phyloP scores from a whole-genome alignment of 2,888 invertebrate genomes.

The Pycnomerus fuliginosus region DNA sequence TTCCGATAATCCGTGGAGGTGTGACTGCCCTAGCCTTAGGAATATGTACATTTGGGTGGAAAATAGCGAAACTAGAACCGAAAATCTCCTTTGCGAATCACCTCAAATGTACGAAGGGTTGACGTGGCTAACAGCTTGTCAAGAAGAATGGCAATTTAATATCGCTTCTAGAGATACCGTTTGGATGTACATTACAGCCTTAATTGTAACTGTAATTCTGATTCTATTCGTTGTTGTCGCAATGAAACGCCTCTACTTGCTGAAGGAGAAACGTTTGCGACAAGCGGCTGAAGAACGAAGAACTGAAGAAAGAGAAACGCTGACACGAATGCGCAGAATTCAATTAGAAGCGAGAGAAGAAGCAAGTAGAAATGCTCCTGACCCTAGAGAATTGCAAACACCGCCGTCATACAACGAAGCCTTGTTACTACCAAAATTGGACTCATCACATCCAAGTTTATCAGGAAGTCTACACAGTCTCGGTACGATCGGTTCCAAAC shows the following conservation, averaged over 20 bases:
- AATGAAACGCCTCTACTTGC: slow-evolving; percentile 58
- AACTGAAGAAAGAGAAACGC: slow-evolving; percentile 59
- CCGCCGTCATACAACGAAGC: slow-evolving; percentile 80
- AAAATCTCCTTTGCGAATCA: slow-evolving; percentile 63
- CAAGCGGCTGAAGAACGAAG: slow-evolving; percentile 56
- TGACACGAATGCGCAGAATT: slow-evolving; percentile 54
- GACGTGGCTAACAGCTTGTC: slow-evolving; percentile 70
- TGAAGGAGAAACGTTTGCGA: slow-evolving; percentile 53
- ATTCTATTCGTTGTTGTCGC: slow-evolving; percentile 58
- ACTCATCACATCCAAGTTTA: slow-evolving; percentile 58
- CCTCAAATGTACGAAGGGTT: slow-evolving; percentile 63
- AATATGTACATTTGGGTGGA: slow-evolving; percentile 64
- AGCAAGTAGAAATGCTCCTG: slow-evolving; percentile 61
- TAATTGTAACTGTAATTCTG: slow-evolving; percentile 58
- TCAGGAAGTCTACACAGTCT: slow-evolving; percentile 46
- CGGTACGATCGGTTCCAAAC: slow-evolving; percentile 36
- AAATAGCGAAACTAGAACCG: slow-evolving; percentile 55
- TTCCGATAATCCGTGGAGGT: slow-evolving; percentile 75
- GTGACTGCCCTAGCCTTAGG: slow-evolving; percentile 66
- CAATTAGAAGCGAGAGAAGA: slow-evolving; percentile 45
- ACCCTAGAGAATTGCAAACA: slow-evolving; percentile 66
- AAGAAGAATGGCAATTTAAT: slow-evolving; percentile 58
- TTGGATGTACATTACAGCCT: slow-evolving; percentile 61
- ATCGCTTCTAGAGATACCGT: slow-evolving; percentile 45
- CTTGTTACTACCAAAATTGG: slow-evolving; percentile 69